Evolutionary conservation across 2,888 invertebrate genomes (phyloP).

Genomic region (Polietes domitor): DNA sequence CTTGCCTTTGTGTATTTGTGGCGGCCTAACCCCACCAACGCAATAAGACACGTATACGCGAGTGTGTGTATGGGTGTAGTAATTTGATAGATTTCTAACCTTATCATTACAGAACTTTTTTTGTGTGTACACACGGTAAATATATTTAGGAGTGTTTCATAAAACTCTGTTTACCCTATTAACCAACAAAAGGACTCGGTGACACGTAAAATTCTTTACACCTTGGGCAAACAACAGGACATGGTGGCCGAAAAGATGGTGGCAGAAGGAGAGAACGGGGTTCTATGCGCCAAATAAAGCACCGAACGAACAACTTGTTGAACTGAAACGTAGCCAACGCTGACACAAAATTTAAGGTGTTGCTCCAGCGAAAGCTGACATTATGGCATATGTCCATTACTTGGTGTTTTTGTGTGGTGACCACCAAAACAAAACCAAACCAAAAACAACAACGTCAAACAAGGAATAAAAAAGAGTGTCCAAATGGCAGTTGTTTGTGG

Average conservation of each 20-base stretch:
- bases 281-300: neutral
- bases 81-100: constrained; percentile 19
- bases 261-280: neutral
- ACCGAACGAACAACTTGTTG: constrained; percentile 53
- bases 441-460: neutral
- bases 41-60: neutral
- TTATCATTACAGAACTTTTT: constrained; percentile 2
- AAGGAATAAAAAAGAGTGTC: neutral
- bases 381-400: constrained; percentile 16
- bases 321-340: constrained; percentile 10
- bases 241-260: neutral
- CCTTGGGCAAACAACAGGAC: constrained; percentile 52
- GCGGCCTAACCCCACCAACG: neutral
- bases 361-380: constrained; percentile 44
- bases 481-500: constrained; percentile 6
- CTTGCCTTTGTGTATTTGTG: constrained; percentile 10
- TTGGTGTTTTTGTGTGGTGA: neutral
- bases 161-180: constrained; percentile 41
- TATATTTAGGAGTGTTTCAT: constrained; percentile 56
- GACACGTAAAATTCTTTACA: constrained; percentile 56
- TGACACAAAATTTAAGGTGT: constrained; percentile 56
- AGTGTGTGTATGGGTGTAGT: neutral
- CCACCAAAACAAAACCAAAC: neutral
- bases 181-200: neutral
- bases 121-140: constrained; percentile 21